phyloP scores from a whole-genome alignment of 2,113 vertebrate genomes.

The Mastomys natalensis region DNA sequence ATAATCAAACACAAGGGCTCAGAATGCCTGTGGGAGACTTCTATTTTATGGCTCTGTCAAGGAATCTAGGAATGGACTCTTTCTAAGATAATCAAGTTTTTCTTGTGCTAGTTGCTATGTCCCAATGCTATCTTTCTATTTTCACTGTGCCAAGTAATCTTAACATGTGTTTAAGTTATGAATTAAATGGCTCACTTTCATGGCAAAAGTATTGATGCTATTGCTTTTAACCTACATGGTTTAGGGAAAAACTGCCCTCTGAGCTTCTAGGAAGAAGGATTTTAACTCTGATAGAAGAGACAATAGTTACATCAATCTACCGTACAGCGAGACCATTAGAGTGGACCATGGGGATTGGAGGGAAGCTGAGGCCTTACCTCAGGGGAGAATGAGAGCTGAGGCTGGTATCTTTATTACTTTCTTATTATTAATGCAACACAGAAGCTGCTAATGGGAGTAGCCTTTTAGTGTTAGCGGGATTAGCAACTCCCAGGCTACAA shows the following conservation, averaged over 20 bases:
- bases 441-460: constrained; percentile 76
- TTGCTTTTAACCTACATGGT: not conserved
- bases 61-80: constrained; percentile 76
- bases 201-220: not conserved
- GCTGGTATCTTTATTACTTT: constrained; percentile 65
- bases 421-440: constrained; percentile 78
- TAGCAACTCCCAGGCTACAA: constrained; percentile 75
- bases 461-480: constrained; percentile 80
- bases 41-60: constrained; percentile 74
- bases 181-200: constrained; percentile 42
- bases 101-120: constrained; percentile 48
- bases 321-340: constrained; percentile 58
- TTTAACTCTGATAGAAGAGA: not conserved
- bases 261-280: constrained; percentile 36
- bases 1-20: not conserved
- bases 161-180: constrained; percentile 54
- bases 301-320: constrained; percentile 37
- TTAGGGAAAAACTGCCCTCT: not conserved
- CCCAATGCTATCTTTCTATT: constrained; percentile 13
- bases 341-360: constrained; percentile 43
- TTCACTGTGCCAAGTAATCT: constrained; percentile 54
- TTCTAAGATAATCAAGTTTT: constrained; percentile 70
- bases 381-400: constrained; percentile 65
- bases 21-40: not conserved
- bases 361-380: constrained; percentile 39